phyloP scores from a whole-genome alignment of 2,797 vertebrate species.

The Psittacula echo region DNA sequence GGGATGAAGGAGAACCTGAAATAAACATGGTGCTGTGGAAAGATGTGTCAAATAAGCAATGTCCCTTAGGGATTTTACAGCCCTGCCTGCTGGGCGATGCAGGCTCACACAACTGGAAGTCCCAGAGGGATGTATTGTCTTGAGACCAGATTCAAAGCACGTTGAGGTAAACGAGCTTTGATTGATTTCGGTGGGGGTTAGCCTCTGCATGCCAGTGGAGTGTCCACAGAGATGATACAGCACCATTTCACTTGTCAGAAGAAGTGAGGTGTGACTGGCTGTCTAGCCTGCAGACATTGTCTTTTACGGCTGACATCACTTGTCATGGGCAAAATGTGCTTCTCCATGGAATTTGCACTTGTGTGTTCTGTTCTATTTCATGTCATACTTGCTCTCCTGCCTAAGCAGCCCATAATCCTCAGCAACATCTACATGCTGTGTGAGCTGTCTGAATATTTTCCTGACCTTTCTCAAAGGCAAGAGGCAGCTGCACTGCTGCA shows the following conservation, averaged over 20 bases:
- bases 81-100: neutral
- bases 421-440: neutral
- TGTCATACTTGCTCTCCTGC: neutral
- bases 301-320: neutral
- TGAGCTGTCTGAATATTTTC: slow-evolving; percentile 3
- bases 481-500: slow-evolving; percentile 11
- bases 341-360: neutral
- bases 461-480: slow-evolving; percentile 54
- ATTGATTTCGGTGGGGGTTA: neutral
- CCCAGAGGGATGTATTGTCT: neutral
- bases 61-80: neutral
- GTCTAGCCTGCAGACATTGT: rapidly evolving
- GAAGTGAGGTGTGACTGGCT: neutral
- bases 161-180: neutral
- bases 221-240: neutral
- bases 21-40: neutral
- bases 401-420: neutral
- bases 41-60: neutral
- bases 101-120: neutral
- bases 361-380: neutral
- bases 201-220: neutral
- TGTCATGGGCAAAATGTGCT: neutral
- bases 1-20: neutral
- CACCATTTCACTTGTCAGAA: neutral
- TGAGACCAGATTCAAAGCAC: neutral